phyloP scores from a whole-genome alignment of 2,888 invertebrate species.

The Allacma fusca region DNA sequence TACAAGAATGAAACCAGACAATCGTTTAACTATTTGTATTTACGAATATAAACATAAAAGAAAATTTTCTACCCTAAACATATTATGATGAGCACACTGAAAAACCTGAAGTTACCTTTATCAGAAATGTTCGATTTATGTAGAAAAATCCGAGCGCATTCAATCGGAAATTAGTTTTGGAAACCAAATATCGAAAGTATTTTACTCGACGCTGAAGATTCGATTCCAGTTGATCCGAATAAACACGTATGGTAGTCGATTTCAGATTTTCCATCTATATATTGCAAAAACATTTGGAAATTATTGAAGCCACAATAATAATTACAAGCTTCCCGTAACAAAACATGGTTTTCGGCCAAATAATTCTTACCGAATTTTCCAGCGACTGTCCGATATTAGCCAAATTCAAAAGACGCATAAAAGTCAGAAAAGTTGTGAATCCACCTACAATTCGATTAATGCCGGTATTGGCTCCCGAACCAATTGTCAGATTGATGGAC shows the following conservation, averaged over 20 bases:
- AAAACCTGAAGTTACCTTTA: too few relatives aligned
- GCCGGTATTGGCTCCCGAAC: background rate
- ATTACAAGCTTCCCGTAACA: background rate
- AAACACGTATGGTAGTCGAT: background rate
- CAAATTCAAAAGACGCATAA: constrained; percentile 2
- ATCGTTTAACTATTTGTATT: background rate
- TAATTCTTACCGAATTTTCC: background rate
- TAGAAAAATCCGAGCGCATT: constrained; percentile 13
- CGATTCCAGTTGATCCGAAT: background rate
- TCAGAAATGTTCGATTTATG: background rate
- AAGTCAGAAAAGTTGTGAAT: background rate
- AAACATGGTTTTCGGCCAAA: too few relatives aligned
- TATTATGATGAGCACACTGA: background rate
- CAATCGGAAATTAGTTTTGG: background rate
- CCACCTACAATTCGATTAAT: background rate
- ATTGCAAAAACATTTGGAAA: too few relatives aligned
- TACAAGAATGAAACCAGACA: background rate
- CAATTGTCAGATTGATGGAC: background rate
- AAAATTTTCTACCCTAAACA: background rate
- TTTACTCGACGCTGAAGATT: background rate
- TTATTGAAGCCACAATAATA: too few relatives aligned
- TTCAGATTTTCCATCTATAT: background rate
- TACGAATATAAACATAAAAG: background rate
- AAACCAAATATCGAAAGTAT: background rate
- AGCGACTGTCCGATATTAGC: background rate